phyloP scores from a whole-genome alignment of 37 sponge, comb jelly and placozoan species.

The Tethya wilhelma region DNA sequence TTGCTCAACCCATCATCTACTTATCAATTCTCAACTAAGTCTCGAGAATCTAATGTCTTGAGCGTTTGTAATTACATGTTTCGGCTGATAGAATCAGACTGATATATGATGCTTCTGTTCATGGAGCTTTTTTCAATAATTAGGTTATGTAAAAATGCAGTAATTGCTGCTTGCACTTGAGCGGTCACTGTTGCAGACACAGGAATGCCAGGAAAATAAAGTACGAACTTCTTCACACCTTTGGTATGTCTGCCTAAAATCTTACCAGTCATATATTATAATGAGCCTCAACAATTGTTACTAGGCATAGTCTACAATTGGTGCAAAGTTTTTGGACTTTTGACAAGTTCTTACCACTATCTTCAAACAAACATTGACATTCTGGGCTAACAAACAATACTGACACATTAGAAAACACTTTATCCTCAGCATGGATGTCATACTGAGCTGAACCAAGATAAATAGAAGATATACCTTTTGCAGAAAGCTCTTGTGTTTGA shows the following conservation, averaged over 20 bases:
- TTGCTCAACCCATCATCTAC: no score
- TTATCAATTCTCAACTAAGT: no score
- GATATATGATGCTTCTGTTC: background rate
- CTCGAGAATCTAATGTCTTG: no score
- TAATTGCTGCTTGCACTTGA: background rate
- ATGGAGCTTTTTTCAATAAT: background rate
- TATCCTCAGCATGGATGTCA: constrained; percentile 6
- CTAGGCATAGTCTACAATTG: background rate
- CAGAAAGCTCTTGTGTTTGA: constrained; percentile 19
- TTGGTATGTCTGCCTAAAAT: constrained; percentile 1
- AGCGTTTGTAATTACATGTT: background rate
- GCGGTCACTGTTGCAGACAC: constrained; percentile 18
- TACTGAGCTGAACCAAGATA: constrained; percentile 25
- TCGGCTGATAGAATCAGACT: constrained; percentile 6
- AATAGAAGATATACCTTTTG: constrained; percentile 5
- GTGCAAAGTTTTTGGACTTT: constrained; percentile 4
- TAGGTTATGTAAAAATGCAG: background rate
- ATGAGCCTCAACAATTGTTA: constrained; percentile 19
- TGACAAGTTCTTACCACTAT: background rate
- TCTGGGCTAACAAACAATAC: constrained; percentile 21
- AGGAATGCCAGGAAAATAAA: constrained; percentile 5
- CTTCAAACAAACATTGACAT: constrained; percentile 11
- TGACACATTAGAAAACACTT: constrained; percentile 4
- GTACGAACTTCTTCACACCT: background rate
- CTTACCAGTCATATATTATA: constrained; percentile 22